Evolutionary conservation across 2,888 invertebrate genomes (phyloP).

Genomic region (Hermaeophaga mercurialis): DNA sequence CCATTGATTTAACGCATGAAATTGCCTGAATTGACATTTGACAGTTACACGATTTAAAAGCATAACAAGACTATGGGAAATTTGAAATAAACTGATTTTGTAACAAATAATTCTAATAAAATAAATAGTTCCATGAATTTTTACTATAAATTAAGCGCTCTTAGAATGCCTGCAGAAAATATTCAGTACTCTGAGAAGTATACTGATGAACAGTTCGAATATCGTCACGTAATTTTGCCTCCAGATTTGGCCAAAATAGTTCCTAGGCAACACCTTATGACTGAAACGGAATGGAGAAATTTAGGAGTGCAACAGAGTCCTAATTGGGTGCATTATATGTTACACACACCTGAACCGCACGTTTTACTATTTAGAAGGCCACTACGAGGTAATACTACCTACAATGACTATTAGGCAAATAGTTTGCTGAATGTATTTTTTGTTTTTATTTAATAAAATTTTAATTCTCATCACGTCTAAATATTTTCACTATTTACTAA

Average conservation of each 20-base stretch:
- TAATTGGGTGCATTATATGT: slow-evolving; percentile 89
- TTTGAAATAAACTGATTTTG: too few relatives aligned
- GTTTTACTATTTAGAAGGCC: slow-evolving; percentile 78
- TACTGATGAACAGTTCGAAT: slow-evolving; percentile 84
- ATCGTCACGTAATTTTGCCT: slow-evolving; percentile 91
- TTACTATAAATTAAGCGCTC: background rate
- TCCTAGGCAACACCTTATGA: slow-evolving; percentile 89
- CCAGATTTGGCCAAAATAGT: slow-evolving; percentile 82
- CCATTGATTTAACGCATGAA: too few relatives aligned
- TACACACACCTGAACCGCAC: slow-evolving; percentile 90
- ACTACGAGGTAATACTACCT: slow-evolving; percentile 43
- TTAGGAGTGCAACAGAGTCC: slow-evolving; percentile 94
- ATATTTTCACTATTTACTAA: too few relatives aligned
- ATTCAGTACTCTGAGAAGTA: slow-evolving; percentile 95
- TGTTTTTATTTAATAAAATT: too few relatives aligned
- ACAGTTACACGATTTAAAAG: too few relatives aligned
- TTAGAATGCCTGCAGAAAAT: slow-evolving; percentile 51
- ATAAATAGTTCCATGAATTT: too few relatives aligned
- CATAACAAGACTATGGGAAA: too few relatives aligned
- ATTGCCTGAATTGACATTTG: too few relatives aligned
- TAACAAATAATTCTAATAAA: too few relatives aligned
- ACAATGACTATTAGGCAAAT: slow-evolving; percentile 18
- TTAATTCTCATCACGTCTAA: too few relatives aligned
- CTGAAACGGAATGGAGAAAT: slow-evolving; percentile 93
- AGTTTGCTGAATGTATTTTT: background rate